phyloP scores from a whole-genome alignment of 1,140 invertebrate species.

The Hirudo medicinalis region DNA sequence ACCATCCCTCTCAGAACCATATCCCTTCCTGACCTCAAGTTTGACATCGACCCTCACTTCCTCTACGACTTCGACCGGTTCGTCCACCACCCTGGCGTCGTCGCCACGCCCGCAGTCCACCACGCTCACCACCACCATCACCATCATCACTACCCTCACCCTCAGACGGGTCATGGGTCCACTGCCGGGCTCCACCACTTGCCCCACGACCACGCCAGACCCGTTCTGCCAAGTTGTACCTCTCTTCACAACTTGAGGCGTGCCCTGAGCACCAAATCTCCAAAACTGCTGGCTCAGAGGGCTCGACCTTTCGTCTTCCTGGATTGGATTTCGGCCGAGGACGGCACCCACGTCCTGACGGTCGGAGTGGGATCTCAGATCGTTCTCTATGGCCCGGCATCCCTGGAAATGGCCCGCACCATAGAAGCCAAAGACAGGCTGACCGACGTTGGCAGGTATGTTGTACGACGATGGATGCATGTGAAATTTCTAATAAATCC shows the following conservation, averaged over 20 bases:
- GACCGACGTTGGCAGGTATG: background rate
- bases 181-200: background rate
- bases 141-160: slow-evolving; percentile 9
- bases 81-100: background rate
- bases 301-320: slow-evolving; percentile 62
- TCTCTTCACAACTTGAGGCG: slow-evolving; percentile 15
- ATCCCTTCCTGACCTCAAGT: slow-evolving; percentile 35
- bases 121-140: background rate
- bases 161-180: background rate
- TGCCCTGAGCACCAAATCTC: slow-evolving; percentile 13
- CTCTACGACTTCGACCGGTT: slow-evolving; percentile 23
- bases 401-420: slow-evolving; percentile 37
- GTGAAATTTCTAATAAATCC: too few species aligned
- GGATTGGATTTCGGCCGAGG: slow-evolving; percentile 97
- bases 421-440: slow-evolving; percentile 21
- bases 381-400: slow-evolving; percentile 42
- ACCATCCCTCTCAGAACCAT: slow-evolving; percentile 45
- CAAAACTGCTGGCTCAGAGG: slow-evolving; percentile 23
- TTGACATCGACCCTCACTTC: slow-evolving; percentile 35
- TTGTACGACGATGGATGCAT: too few species aligned
- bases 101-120: background rate
- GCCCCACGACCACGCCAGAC: background rate
- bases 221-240: slow-evolving; percentile 12
- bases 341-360: slow-evolving; percentile 92
- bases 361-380: slow-evolving; percentile 83